Base-by-base conservation (phyloP, 23 tunicate genomes). In the Trididemnum clinides region DNA sequence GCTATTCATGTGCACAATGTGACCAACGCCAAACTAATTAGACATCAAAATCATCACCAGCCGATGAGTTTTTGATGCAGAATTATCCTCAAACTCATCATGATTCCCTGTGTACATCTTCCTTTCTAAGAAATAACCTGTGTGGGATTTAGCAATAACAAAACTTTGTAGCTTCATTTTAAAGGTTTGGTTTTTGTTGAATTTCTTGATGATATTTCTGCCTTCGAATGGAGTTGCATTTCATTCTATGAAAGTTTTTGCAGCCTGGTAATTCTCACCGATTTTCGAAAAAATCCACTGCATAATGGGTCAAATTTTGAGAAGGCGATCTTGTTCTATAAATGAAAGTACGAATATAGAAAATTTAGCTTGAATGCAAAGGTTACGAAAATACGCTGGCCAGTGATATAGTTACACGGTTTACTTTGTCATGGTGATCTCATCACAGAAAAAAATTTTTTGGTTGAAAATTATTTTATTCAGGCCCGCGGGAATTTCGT, bases 181-280 rank as follows among this genome's bases (percentile, higher is more conserved):
- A 3, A 2, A 19, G 2, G 80, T 54, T 39, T 73, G 37, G 7
- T 23, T 73, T 22, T 39, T 73, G 28, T 73, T 73, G 57, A 36
- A 73, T 5, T 35, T 22, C 38, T 73, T 73, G 57, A 73, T 73
- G 18, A 73, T 73, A 73, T 23, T 73, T 22, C 80, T 73, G 2
- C 80, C 80, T 73, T 73, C 38, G 80, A 73, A 73, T 73, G 80
- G 28, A 7, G 38, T 73, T 73, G 80, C 80, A 73, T 73, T 22
- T 73, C 80, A 73, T 73, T 57, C 4, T 36, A 30, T 19, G 80
- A 73, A 39, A 5, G 37, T 22, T 22, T 73, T 73, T 73, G 57
- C 80, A 20, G 80, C 30, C 2, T 73, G 28, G 29, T 7, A 73
- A 28, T 36, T 2, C 25, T 73, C 28, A 3, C 29, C 29, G 22